These are phyloP conservation scores for Gymnothorax reevesii DNA, from an alignment of 2,797 vertebrate genomes.

Conservation along the genomic window DNA sequence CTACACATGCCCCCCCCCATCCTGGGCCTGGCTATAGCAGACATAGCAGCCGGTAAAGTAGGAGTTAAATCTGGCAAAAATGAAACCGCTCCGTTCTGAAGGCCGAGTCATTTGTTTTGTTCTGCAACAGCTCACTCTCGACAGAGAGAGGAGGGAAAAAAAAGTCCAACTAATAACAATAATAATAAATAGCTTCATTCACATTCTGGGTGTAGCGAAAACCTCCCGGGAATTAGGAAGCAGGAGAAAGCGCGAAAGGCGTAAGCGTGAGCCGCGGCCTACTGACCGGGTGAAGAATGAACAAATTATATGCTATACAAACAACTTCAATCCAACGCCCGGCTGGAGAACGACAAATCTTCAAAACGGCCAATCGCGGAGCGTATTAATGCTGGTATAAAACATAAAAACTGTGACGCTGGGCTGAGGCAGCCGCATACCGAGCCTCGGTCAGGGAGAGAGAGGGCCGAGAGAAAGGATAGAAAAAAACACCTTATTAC, in stretches of 20 bases:
- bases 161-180: slow-evolving; percentile 20
- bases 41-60: slow-evolving; percentile 13
- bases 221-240: slow-evolving; percentile 26
- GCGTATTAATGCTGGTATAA: slow-evolving; percentile 76
- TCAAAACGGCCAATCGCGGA: slow-evolving; percentile 75
- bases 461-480: slow-evolving; percentile 62
- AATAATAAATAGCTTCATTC: slow-evolving; percentile 30
- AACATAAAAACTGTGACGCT: slow-evolving; percentile 70
- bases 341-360: slow-evolving; percentile 76
- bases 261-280: slow-evolving; percentile 31
- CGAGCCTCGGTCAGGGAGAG: slow-evolving; percentile 83
- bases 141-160: not conserved
- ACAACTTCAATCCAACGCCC: slow-evolving; percentile 77
- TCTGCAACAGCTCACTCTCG: slow-evolving; percentile 17
- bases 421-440: slow-evolving; percentile 73
- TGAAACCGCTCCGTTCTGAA: slow-evolving; percentile 14
- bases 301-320: slow-evolving; percentile 77
- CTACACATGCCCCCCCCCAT: not conserved
- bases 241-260: slow-evolving; percentile 29
- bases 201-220: slow-evolving; percentile 9
- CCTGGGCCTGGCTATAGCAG: not conserved
- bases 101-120: slow-evolving; percentile 23
- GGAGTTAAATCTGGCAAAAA: slow-evolving; percentile 15
- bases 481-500: slow-evolving; percentile 81
- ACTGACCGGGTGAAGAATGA: slow-evolving; percentile 73